These are phyloP conservation scores for Sebastes cheni DNA, from an alignment of 2,797 vertebrate genomes.

Conservation along the genomic window DNA sequence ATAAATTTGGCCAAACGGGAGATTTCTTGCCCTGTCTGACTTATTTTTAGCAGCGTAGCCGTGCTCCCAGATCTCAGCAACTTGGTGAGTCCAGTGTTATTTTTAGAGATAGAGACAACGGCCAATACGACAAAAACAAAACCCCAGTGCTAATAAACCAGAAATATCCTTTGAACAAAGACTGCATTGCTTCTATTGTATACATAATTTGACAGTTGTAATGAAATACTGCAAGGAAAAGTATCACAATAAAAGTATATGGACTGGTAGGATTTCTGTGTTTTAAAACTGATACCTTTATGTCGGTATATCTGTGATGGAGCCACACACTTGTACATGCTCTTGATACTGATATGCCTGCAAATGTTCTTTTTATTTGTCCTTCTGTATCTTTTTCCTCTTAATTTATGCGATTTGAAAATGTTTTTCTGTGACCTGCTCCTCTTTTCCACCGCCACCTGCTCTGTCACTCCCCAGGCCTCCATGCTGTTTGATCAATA, in stretches of 20 bases:
- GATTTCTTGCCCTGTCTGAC: neutral
- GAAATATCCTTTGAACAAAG: neutral
- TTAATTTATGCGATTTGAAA: neutral
- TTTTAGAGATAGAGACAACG: neutral
- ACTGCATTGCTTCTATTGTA: neutral
- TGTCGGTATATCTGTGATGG: too few relatives aligned
- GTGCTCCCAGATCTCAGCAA: neutral
- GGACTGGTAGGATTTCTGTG: neutral
- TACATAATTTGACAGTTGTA: neutral
- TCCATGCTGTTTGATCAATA: constrained; percentile 66
- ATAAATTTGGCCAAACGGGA: neutral
- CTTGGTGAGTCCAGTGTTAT: neutral
- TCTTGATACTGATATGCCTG: neutral
- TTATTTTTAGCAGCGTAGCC: constrained; percentile 9
- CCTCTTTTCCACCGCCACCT: constrained; percentile 14
- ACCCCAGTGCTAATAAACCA: neutral
- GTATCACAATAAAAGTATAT: neutral
- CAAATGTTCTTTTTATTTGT: neutral
- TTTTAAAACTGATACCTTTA: neutral
- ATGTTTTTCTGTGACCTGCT: constrained; percentile 7
- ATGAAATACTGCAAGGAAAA: neutral
- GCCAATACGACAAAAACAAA: neutral
- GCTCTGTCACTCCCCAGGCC: constrained; percentile 36
- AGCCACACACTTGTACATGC: too few relatives aligned
- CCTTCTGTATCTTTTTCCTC: neutral